Percentiles rank a stretch among this genome's conserved stretches.
Conservation (phyloP, 2,888 invertebrate genomes). For the Athrips mouffetella region DNA sequence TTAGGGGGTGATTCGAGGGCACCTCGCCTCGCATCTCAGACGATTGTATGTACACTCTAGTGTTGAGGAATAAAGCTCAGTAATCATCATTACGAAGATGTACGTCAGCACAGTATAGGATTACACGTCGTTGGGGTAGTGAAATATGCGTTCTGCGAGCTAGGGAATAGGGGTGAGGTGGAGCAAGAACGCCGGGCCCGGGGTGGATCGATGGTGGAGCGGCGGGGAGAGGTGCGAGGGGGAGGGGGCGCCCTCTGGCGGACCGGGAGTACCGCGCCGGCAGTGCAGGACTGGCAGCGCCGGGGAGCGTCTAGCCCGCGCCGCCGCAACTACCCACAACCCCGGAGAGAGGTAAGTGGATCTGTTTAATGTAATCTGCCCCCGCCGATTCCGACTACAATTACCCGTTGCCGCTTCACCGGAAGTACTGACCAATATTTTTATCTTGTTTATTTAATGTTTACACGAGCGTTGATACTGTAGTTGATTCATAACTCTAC, state of each 20-base stretch:
- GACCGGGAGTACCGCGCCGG: constrained; percentile 28
- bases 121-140: constrained; percentile 8
- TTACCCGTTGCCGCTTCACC: background rate
- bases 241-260: constrained; percentile 45
- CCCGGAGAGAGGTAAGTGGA: constrained; percentile 42
- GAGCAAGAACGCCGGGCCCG: constrained; percentile 30
- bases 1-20: constrained; percentile 17
- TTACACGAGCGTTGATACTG: background rate
- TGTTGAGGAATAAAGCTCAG: constrained; percentile 34
- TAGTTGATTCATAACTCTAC: background rate
- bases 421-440: background rate
- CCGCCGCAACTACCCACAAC: constrained; percentile 28
- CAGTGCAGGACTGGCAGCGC: constrained; percentile 49
- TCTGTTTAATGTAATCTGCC: constrained; percentile 1
- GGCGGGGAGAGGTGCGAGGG: constrained; percentile 25
- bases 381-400: background rate
- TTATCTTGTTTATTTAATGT: background rate
- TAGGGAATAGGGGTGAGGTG: constrained; percentile 23
- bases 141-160: constrained; percentile 38
- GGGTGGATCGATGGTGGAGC: constrained; percentile 66
- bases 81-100: constrained; percentile 47
- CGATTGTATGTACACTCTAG: constrained; percentile 21
- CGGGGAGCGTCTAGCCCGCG: constrained; percentile 42
- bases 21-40: constrained; percentile 4
- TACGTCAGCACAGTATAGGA: constrained; percentile 36